A percentile compares a stretch with the other conserved stretches of the same genome.
phyloP scores from a whole-genome alignment of 2,888 invertebrate genomes.

The Drosophila crucigera region DNA sequence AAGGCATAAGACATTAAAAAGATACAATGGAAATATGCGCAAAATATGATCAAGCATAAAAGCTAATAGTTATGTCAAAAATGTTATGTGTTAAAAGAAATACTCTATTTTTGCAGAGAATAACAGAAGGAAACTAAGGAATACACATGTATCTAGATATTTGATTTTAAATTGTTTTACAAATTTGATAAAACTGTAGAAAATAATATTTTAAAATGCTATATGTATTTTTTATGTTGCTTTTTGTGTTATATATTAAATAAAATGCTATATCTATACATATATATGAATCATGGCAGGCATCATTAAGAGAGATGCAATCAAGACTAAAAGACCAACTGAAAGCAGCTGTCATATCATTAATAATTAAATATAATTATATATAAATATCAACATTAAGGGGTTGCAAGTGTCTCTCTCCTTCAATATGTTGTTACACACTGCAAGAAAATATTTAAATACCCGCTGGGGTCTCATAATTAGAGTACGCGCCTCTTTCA shows the following conservation, averaged over 20 bases:
- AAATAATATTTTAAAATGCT: not conserved
- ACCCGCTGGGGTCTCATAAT: constrained; percentile 30
- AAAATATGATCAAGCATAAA: constrained; percentile 16
- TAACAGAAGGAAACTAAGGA: not conserved
- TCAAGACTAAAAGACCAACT: constrained; percentile 1
- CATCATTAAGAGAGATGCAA: not conserved
- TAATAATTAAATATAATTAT: constrained; percentile 1
- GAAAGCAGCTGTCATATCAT: not conserved
- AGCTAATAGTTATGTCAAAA: not conserved
- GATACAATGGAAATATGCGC: constrained; percentile 55
- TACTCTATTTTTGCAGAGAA: constrained; percentile 8
- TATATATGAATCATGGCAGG: not conserved
- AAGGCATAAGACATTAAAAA: constrained; percentile 44
- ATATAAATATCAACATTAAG: constrained; percentile 12
- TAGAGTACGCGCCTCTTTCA: constrained; percentile 41
- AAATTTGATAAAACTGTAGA: not conserved
- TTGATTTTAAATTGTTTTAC: not conserved
- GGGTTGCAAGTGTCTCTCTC: constrained; percentile 14
- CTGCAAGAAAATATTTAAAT: constrained; percentile 19
- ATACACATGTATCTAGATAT: not conserved
- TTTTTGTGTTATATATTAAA: not conserved
- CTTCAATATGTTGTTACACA: constrained; percentile 5
- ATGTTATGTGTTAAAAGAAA: not conserved
- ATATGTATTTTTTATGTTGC: not conserved
- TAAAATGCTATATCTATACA: not conserved